Percentiles rank a stretch among this genome's conserved stretches.
Conservation (phyloP, 2,113 vertebrate genomes). For the Bubo bubo region DNA sequence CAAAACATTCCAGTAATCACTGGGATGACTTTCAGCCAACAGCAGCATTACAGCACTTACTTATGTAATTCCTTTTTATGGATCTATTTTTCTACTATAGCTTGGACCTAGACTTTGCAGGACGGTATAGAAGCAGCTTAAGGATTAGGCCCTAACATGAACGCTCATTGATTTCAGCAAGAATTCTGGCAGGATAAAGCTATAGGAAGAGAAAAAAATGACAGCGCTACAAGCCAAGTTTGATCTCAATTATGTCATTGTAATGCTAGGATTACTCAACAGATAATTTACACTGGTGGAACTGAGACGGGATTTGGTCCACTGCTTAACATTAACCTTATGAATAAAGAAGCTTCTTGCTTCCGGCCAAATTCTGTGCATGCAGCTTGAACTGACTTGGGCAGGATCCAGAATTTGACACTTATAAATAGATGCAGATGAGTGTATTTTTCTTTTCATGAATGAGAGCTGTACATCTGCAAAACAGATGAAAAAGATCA, state of each 20-base stretch:
- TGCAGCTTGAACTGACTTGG: conserved; percentile 18
- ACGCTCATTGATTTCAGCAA: background rate
- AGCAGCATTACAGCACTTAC: background rate
- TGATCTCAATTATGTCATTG: background rate
- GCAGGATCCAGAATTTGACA: background rate
- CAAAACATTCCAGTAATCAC: background rate
- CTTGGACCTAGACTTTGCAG: conserved; percentile 11
- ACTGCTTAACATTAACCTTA: conserved; percentile 26
- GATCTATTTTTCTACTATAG: background rate
- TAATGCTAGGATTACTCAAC: conserved; percentile 23
- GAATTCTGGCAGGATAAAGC: background rate
- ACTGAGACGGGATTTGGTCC: conserved; percentile 22
- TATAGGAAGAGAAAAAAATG: background rate
- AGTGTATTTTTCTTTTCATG: conserved; percentile 20
- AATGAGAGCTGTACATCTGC: conserved; percentile 27
- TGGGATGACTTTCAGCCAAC: background rate
- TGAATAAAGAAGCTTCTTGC: conserved; percentile 41
- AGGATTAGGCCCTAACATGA: background rate
- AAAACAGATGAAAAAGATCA: background rate
- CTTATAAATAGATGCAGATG: conserved; percentile 45
- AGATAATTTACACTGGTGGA: conserved; percentile 31
- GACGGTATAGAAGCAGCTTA: conserved; percentile 9
- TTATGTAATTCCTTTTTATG: conserved; percentile 33
- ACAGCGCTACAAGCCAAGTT: conserved; percentile 4
- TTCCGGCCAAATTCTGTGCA: conserved; percentile 27